phyloP scores from a whole-genome alignment of 2,888 invertebrate genomes.

The Gastracanthus pulcherrimus region DNA sequence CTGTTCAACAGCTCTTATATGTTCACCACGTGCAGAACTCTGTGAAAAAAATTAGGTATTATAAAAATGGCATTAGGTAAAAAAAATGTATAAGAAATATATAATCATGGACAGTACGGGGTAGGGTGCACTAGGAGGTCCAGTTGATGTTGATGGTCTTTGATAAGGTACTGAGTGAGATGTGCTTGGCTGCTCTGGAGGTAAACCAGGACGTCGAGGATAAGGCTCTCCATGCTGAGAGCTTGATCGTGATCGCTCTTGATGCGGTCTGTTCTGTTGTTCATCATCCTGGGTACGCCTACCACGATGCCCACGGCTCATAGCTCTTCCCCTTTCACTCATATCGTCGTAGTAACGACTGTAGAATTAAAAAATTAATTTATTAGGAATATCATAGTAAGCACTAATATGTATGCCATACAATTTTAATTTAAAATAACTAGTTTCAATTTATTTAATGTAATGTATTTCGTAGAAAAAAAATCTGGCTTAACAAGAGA shows the following conservation, averaged over 20 bases:
- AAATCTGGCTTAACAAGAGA: too few species aligned
- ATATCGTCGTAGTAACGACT: conserved; percentile 51
- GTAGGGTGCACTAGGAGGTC: background rate
- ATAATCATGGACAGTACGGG: background rate
- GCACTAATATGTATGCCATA: too few species aligned
- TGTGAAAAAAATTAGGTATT: background rate
- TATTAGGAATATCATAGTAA: too few species aligned
- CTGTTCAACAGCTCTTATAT: background rate
- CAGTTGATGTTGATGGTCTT: background rate
- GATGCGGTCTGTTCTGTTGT: background rate
- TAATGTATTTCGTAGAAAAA: too few species aligned
- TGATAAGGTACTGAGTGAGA: background rate
- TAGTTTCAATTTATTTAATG: too few species aligned
- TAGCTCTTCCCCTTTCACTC: conserved; percentile 25
- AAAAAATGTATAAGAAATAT: background rate
- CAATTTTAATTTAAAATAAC: too few species aligned
- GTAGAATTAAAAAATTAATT: conserved; percentile 1
- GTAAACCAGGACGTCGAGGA: background rate
- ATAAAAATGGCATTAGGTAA: background rate
- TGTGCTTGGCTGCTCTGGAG: background rate
- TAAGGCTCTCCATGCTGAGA: conserved; percentile 2
- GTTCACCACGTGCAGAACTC: conserved; percentile 40
- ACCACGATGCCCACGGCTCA: conserved; percentile 21
- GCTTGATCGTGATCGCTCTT: background rate
- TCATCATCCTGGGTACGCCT: conserved; percentile 11